These are phyloP conservation scores for Dendrocincla fuliginosa DNA, from an alignment of 2,797 vertebrate species.

Conservation along the genomic window DNA sequence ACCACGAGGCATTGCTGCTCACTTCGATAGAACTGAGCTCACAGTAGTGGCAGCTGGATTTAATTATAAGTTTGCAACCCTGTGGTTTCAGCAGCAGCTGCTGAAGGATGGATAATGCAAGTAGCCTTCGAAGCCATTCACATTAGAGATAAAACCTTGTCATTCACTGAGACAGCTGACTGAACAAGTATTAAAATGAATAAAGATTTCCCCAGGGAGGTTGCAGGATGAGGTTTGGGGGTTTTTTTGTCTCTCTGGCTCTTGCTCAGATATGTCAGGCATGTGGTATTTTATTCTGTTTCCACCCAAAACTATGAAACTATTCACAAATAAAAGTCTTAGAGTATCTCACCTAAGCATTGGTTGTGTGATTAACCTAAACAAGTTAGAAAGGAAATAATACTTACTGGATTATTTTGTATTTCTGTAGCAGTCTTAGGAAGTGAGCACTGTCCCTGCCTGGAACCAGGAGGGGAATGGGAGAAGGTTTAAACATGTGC, in stretches of 20 bases:
- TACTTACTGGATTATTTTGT: not conserved
- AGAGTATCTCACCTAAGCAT: not conserved
- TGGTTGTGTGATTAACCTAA: not conserved
- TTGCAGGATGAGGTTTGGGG: constrained; percentile 20
- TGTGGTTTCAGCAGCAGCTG: constrained; percentile 77
- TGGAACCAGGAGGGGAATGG: not conserved
- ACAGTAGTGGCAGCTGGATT: constrained; percentile 76
- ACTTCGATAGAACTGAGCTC: constrained; percentile 68
- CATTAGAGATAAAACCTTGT: constrained; percentile 77
- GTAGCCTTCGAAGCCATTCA: constrained; percentile 75
- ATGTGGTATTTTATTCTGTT: not conserved
- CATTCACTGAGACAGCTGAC: constrained; percentile 74
- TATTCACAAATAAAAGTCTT: not conserved
- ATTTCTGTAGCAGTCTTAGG: not conserved
- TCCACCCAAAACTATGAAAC: not conserved
- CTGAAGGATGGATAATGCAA: constrained; percentile 73
- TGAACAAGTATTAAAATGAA: constrained; percentile 79
- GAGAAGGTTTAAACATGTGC: not conserved
- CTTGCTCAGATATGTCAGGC: constrained; percentile 39
- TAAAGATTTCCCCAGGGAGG: constrained; percentile 73
- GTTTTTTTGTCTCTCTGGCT: constrained; percentile 48
- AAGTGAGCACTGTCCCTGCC: not conserved
- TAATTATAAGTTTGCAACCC: constrained; percentile 77
- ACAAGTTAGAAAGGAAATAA: not conserved
- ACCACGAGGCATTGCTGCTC: constrained; percentile 61